A percentile compares a stretch with the other conserved stretches of the same genome.
Evolutionary conservation across 2,888 invertebrate genomes (phyloP).

Genomic region (Clepsis dumicolana): DNA sequence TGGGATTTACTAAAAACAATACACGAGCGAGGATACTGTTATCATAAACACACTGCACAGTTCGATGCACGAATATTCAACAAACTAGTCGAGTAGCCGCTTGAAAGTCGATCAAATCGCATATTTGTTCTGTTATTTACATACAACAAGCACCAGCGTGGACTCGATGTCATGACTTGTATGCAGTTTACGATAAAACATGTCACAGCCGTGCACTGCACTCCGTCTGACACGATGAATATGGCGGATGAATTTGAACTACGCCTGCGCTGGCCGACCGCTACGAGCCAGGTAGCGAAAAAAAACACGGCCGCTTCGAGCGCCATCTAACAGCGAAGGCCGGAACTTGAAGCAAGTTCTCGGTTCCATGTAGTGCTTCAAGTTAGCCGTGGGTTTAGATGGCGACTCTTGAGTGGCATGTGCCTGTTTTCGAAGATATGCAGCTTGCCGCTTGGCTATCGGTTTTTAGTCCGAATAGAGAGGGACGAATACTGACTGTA

Average conservation of each 20-base stretch:
- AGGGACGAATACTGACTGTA: not conserved
- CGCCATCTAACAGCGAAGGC: conserved; percentile 43
- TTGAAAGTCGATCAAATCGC: conserved; percentile 70
- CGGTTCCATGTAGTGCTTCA: conserved; percentile 20
- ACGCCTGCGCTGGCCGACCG: conserved; percentile 77
- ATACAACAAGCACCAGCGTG: conserved; percentile 70
- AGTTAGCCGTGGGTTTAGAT: conserved; percentile 37
- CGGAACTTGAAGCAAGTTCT: conserved; percentile 33
- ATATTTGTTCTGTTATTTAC: conserved; percentile 72
- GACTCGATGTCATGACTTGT: conserved; percentile 75
- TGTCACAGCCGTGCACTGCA: conserved; percentile 82
- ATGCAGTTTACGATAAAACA: conserved; percentile 82
- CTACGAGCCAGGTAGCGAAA: conserved; percentile 64
- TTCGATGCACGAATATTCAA: conserved; percentile 80
- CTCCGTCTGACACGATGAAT: conserved; percentile 85
- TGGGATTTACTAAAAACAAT: conserved; percentile 74
- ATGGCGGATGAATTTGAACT: conserved; percentile 85
- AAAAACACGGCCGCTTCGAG: conserved; percentile 58
- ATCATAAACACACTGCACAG: conserved; percentile 85
- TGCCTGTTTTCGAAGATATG: not conserved
- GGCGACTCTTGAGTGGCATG: conserved; percentile 19
- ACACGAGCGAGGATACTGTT: conserved; percentile 79
- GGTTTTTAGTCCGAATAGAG: not conserved
- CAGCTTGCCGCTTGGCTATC: not conserved
- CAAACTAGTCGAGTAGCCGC: conserved; percentile 73